These are phyloP conservation scores for Anoplius nigerrimus DNA, from an alignment of 2,888 invertebrate species.

Conservation along the genomic window DNA sequence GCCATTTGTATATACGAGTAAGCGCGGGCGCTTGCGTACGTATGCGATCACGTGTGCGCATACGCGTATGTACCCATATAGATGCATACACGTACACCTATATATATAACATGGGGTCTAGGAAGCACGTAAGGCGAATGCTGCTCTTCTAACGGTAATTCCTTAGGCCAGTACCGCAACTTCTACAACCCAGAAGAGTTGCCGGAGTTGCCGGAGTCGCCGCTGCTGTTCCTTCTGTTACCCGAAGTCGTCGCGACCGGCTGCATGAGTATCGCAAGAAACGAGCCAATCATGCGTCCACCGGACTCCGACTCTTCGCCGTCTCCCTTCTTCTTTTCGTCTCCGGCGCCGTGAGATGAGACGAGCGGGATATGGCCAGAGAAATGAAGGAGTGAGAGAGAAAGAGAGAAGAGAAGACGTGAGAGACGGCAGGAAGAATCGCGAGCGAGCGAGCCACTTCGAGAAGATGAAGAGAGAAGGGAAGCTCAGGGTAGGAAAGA, in stretches of 20 bases:
- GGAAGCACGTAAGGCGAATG: conserved; percentile 68
- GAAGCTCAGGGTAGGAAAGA: conserved; percentile 27
- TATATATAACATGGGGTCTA: conserved; percentile 58
- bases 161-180: conserved; percentile 72
- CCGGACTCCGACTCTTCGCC: conserved; percentile 20
- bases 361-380: background rate
- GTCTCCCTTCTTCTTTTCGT: conserved; percentile 3
- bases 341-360: background rate
- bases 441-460: background rate
- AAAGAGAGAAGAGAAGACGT: conserved; percentile 16
- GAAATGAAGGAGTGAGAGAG: background rate
- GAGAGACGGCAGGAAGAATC: conserved; percentile 1
- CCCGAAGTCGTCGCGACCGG: conserved; percentile 3
- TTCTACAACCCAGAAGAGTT: conserved; percentile 61
- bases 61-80: background rate
- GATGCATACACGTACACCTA: conserved; percentile 1
- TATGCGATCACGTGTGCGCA: background rate
- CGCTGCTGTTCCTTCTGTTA: conserved; percentile 32
- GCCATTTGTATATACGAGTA: background rate
- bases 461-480: background rate
- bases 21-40: background rate
- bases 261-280: conserved; percentile 43
- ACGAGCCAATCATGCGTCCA: conserved; percentile 58
- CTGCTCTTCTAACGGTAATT: conserved; percentile 73
- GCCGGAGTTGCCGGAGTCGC: conserved; percentile 46